Evolutionary conservation across 1,140 invertebrate genomes (phyloP).

Genomic region (Agrilus planipennis): DNA sequence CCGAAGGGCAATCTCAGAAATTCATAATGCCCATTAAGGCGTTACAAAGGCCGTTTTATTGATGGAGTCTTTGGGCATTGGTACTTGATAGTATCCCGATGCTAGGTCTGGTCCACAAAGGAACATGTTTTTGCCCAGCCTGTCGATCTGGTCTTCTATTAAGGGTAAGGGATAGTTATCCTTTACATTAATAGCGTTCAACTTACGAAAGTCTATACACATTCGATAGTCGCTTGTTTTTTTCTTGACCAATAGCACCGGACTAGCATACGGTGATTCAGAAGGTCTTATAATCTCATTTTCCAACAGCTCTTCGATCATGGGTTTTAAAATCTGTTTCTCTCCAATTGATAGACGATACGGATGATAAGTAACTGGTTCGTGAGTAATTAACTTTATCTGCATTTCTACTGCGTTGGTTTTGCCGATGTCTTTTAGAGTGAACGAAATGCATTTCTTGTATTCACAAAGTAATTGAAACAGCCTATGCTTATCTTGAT

Average conservation of each 20-base stretch:
- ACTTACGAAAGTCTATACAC: conserved; percentile 27
- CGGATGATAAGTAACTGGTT: conserved; percentile 1
- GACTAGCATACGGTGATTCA: conserved; percentile 18
- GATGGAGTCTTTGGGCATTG: conserved; percentile 13
- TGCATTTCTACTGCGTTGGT: conserved; percentile 7
- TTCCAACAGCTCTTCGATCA: conserved; percentile 15
- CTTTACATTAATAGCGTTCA: conserved; percentile 12
- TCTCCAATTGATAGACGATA: conserved; percentile 4
- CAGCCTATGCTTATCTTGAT: too few relatives aligned
- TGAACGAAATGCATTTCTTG: conserved; percentile 1
- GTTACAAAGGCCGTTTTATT: conserved; percentile 26
- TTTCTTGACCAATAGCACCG: conserved; percentile 21
- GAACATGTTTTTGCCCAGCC: conserved; percentile 3
- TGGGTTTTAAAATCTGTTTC: conserved; percentile 3
- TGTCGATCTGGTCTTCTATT: conserved; percentile 33
- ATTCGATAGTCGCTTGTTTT: conserved; percentile 17
- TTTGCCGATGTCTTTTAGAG: conserved; percentile 3
- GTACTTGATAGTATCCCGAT: conserved; percentile 18
- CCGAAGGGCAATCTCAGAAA: conserved; percentile 15
- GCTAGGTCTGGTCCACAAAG: conserved; percentile 16
- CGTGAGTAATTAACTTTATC: conserved; percentile 3
- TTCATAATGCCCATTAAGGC: conserved; percentile 18
- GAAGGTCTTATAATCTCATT: too few relatives aligned
- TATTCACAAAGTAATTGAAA: too few relatives aligned
- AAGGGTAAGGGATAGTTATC: conserved; percentile 27